Evolutionary conservation across 2,113 vertebrate genomes (phyloP).

Genomic region (Grammomys surdaster): DNA sequence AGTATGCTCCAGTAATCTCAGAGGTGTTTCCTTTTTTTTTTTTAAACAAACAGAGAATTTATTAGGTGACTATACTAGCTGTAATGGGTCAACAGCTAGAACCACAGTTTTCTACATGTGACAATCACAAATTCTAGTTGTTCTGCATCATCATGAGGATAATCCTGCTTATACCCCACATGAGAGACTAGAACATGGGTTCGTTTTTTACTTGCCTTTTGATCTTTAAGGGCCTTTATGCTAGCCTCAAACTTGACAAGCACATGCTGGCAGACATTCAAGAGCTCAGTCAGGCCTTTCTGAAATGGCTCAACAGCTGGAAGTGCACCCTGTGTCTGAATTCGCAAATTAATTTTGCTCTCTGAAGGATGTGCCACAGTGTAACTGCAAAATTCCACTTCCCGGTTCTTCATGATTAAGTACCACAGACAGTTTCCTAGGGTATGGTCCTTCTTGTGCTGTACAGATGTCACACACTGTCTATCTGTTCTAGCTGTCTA

Average conservation of each 20-base stretch:
- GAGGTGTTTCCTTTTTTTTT: too few species aligned
- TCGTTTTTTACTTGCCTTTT: constrained; percentile 69
- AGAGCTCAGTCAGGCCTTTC: constrained; percentile 93
- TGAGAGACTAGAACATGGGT: constrained; percentile 60
- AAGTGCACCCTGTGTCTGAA: constrained; percentile 93
- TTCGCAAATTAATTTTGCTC: constrained; percentile 98
- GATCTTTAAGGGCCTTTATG: constrained; percentile 80
- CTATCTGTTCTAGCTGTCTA: constrained; percentile 94
- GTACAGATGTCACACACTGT: constrained; percentile 95
- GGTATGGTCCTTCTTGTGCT: constrained; percentile 97
- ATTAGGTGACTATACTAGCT: constrained; percentile 72
- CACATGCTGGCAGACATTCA: constrained; percentile 93
- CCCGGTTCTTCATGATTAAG: constrained; percentile 96
- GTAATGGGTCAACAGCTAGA: constrained; percentile 13
- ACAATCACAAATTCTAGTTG: constrained; percentile 57
- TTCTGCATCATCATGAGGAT: constrained; percentile 17
- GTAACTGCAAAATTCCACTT: constrained; percentile 98
- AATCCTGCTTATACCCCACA: background rate
- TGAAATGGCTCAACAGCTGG: constrained; percentile 92
- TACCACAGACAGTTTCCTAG: constrained; percentile 96
- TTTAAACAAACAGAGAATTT: constrained; percentile 61
- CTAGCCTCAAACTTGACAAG: constrained; percentile 95
- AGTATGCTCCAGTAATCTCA: background rate
- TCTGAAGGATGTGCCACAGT: constrained; percentile 98
- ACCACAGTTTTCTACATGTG: background rate